Evolutionary conservation across 2,888 invertebrate genomes (phyloP), one percentile per base, ranked within the genome.

Genomic region (Salticus scenicus): DNA sequence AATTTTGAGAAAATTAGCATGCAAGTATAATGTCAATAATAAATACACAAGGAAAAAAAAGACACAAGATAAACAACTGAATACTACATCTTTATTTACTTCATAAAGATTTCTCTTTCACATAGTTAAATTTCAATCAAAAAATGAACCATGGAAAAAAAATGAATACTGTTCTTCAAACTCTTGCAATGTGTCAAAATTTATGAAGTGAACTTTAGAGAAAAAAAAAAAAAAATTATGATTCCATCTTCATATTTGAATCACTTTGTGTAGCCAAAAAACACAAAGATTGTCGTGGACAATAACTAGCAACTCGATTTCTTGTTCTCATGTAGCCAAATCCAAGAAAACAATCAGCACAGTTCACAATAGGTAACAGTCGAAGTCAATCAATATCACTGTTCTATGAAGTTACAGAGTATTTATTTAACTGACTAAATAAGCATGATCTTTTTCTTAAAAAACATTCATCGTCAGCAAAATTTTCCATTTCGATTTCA

Each of bases 221-320:
- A 75, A 70, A 75, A 37, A 20, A 72, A 67, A n/a, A n/a, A n/a
- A n/a, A n/a, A n/a, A n/a, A n/a, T n/a, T n/a, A n/a, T 33, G 24
- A 27, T 37, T 63, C 64, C 33, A 4, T 37, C 66, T 64, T 70
- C 76, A 67, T 63, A 66, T 76, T 66, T 66, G 42, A 69, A 84
- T 84, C 77, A 84, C 83, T 84, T 84, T 73, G 83, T 84, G 83
- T 72, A 63, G 41, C 17, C 1, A 63, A 57, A 73, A 80, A 24
- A 30, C 83, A 84, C 83, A 84, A 84, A 84, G 83, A 84, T 84
- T 84, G 83, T 84, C 83, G 57, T 76, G 77, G 73, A 73, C 77
- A 84, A 66, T 77, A 82, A 72, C 77, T 69, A 84, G 64, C 72
- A 67, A 67, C 63, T n/a, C 57, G 57, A 77, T 72, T 20, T 67